phyloP scores from a whole-genome alignment of 2,797 vertebrate species.

The Diplodus sargus region DNA sequence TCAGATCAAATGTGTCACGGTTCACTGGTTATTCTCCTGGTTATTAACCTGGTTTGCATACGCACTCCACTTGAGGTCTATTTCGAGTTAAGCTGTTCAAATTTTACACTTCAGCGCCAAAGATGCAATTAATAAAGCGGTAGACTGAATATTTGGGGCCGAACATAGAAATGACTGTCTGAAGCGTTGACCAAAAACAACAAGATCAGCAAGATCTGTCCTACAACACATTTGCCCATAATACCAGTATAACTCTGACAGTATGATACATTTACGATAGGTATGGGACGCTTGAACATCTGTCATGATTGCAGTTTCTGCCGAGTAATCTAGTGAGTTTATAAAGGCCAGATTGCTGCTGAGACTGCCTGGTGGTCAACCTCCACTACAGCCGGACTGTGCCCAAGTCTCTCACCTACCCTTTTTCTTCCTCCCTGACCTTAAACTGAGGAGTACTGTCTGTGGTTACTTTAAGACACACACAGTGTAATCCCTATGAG shows the following conservation, averaged over 20 bases:
- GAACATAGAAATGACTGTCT: no score
- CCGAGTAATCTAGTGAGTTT: conserved; percentile 21
- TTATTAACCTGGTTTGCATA: background rate
- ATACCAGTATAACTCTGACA: background rate
- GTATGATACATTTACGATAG: background rate
- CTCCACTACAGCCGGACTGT: background rate
- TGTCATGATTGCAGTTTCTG: background rate
- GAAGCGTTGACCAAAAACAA: background rate
- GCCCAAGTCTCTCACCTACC: conserved; percentile 20
- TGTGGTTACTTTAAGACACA: background rate
- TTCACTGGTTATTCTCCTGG: background rate
- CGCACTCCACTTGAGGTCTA: background rate
- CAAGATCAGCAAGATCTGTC: background rate
- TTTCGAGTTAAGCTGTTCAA: background rate
- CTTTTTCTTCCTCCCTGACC: background rate
- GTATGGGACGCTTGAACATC: background rate
- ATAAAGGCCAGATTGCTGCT: conserved; percentile 30
- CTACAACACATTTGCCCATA: accelerated
- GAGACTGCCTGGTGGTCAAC: background rate
- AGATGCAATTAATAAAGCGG: background rate
- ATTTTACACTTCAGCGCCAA: background rate
- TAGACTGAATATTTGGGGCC: background rate
- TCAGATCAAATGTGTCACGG: background rate
- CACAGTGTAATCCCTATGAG: background rate
- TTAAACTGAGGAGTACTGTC: background rate